Base-by-base conservation (phyloP, 2,888 invertebrate species). In the Mystacides longicornis region DNA sequence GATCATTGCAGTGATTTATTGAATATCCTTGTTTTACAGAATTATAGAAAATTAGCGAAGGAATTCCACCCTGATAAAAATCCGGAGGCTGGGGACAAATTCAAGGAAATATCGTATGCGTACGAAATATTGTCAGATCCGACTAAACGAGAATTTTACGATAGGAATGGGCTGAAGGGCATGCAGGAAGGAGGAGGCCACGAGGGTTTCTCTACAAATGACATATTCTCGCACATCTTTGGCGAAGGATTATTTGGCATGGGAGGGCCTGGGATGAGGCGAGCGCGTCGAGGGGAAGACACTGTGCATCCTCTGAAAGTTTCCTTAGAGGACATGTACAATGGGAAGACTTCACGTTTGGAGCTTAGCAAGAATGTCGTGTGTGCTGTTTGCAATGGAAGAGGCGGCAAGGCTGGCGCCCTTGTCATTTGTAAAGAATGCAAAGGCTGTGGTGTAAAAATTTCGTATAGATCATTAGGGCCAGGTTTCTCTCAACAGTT, bases 31-130 rank as follows among this genome's bases (percentile, higher is more conserved):
- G 60, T 63, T 71, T 81, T 74, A 63, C 75, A 93, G 93, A 87
- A 87, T 66, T 96, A 95, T 71, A 83, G 90, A 66, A 91, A 88
- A 76, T 74, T 95, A 66, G 95, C 95, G 19, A 93, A 93, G 74
- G 91, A 94, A 77, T 93, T 86, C 70, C 95, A 96, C 72, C 95
- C 95, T 67, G 81, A 95, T 77, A 86, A 95, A 81, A 85, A 95
- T 80, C 85, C 90, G 31, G 87, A 87, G 62, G 88, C 91, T 57
- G 94, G 91, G 55, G 94, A 95, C 69, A 91, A 87, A 77, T 94
- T 95, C 68, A 94, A 95, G 72, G 95, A 96, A 78, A 95, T 96
- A 64, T 92, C 93, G 57, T 94, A 89, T 74, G 95, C 95, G 0
- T 93, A 95, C 71, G 95, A 96, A 77, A 86, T 94, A 48, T 77